Conservation (phyloP, 1,140 invertebrate genomes). For the Drosophila erecta region DNA sequence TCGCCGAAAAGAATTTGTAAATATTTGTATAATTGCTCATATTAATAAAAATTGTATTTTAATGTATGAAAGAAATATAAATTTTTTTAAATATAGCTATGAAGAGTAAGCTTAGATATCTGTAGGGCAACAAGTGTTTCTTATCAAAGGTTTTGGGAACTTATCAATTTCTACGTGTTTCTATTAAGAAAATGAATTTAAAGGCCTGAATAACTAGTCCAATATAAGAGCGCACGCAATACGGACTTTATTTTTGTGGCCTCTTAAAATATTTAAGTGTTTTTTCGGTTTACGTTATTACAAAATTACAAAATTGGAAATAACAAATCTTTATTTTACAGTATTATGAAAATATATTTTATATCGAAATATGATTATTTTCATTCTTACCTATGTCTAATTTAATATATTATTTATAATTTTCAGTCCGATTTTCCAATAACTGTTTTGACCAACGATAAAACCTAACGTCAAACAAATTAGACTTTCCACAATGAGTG, state of each 20-base stretch:
- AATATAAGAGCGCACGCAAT: neutral
- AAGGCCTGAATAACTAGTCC: conserved; percentile 1
- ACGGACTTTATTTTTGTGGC: neutral
- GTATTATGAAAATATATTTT: too few relatives aligned
- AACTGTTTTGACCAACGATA: too few relatives aligned
- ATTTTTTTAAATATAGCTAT: neutral
- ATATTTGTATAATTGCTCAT: neutral
- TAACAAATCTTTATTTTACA: too few relatives aligned
- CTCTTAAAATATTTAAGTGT: neutral
- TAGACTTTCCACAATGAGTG: conserved; percentile 77
- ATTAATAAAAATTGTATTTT: too few relatives aligned
- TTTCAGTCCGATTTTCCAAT: conserved; percentile 2
- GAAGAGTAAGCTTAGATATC: neutral
- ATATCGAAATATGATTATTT: too few relatives aligned
- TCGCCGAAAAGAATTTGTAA: neutral
- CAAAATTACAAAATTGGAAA: too few relatives aligned
- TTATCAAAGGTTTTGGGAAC: neutral
- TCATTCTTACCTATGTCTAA: too few relatives aligned
- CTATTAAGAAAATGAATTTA: neutral
- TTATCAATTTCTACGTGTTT: neutral
- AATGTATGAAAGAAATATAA: too few relatives aligned
- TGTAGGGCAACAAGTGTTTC: neutral
- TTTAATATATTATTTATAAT: neutral
- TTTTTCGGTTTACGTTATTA: too few relatives aligned
- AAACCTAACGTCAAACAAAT: neutral